Conservation (phyloP, 2,113 vertebrate genomes). For the Bujurquina vittata region DNA sequence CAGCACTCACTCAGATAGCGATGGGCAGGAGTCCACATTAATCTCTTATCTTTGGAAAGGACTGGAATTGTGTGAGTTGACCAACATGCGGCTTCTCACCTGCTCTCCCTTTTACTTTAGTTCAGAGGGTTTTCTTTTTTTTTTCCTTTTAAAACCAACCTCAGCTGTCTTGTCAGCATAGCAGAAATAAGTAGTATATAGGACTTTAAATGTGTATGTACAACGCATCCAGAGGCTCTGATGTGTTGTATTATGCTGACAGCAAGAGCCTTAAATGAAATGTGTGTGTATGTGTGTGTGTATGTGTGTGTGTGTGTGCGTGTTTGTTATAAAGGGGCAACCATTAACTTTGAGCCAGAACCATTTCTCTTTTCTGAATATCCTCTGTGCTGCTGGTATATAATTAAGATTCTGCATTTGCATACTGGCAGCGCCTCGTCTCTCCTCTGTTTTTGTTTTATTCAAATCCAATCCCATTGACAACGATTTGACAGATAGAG, state of each 20-base stretch:
- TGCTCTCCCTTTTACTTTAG: slow-evolving; percentile 23
- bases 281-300: too few species aligned
- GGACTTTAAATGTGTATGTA: slow-evolving; percentile 34
- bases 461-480: slow-evolving; percentile 73
- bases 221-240: slow-evolving; percentile 34
- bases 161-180: slow-evolving; percentile 53
- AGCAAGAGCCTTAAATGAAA: slow-evolving; percentile 32
- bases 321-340: slow-evolving; percentile 36
- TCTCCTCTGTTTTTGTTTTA: slow-evolving; percentile 72
- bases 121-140: neutral
- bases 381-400: slow-evolving; percentile 59
- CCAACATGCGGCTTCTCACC: neutral
- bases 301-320: slow-evolving; percentile 15
- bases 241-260: slow-evolving; percentile 32
- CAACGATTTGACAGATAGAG: slow-evolving; percentile 73
- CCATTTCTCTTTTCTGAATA: slow-evolving; percentile 62
- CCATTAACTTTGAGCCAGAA: slow-evolving; percentile 62
- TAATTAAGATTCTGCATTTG: slow-evolving; percentile 78
- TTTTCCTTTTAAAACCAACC: slow-evolving; percentile 30
- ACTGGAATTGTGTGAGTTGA: slow-evolving; percentile 23
- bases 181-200: slow-evolving; percentile 37
- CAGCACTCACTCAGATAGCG: slow-evolving; percentile 2
- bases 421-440: slow-evolving; percentile 69
- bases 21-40: neutral
- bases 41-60: slow-evolving; percentile 23